phyloP scores from a whole-genome alignment of 2,113 vertebrate genomes.

The Piprites chloris region DNA sequence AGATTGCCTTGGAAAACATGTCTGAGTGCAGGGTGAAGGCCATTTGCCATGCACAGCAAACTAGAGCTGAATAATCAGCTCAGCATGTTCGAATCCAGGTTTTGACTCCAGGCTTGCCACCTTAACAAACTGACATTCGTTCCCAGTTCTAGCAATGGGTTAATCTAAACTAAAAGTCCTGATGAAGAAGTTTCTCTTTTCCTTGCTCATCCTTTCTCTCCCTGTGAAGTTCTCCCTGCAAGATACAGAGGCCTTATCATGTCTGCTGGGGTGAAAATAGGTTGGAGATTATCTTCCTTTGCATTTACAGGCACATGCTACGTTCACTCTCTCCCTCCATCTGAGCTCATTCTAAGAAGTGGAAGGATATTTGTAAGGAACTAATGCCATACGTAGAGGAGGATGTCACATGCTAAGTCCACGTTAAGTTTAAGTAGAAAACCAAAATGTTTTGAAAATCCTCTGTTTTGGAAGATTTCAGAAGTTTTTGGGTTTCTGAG shows the following conservation, averaged over 20 bases:
- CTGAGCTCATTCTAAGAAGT: not conserved
- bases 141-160: not conserved
- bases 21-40: not conserved
- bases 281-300: not conserved
- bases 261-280: not conserved
- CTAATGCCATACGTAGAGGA: not conserved
- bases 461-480: not conserved
- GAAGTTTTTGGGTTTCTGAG: not conserved
- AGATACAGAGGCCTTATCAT: not conserved
- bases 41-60: not conserved
- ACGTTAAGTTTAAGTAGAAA: not conserved
- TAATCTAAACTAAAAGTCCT: not conserved
- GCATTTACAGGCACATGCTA: not conserved
- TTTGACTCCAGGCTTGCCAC: not conserved
- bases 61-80: not conserved
- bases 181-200: not conserved
- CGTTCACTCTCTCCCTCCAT: not conserved
- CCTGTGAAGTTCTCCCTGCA: not conserved
- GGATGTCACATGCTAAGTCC: not conserved
- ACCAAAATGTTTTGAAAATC: not conserved
- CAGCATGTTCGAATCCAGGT: not conserved
- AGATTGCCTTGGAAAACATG: constrained; percentile 24
- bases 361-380: not conserved
- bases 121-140: not conserved
- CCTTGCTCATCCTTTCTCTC: not conserved